Base-by-base conservation (phyloP, 2,888 invertebrate species). In the Gisinianus flammeolus region DNA sequence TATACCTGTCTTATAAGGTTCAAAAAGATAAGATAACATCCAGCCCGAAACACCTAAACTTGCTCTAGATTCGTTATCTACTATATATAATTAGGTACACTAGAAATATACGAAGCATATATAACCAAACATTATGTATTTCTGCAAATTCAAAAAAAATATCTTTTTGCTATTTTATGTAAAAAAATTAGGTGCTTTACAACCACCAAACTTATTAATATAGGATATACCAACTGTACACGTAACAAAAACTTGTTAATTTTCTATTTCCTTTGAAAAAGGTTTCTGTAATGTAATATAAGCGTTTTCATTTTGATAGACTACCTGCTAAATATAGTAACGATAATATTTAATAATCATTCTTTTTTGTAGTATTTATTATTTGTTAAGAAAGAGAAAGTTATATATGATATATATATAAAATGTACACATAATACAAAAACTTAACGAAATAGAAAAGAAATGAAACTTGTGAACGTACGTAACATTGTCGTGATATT, bases 131-230 rank as follows among this genome's bases (percentile, higher is more conserved):
- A 28, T 62, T 64, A 26, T 67, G 22, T 0, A 30, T 0, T 30
- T 79, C 79, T 33, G 77, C 77, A 52, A 52, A 81, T 28, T 76
- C 12, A 76, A 76, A 81, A 24, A 79, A n/a, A n/a, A n/a, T n/a
- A 73, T 26, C 33, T 0, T 26, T 72, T 76, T 35, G 79, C 81
- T 30, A 78, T 22, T 28, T n/a, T 33, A 56, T 78, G 62, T 16
- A 62, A 31, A n/a, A n/a, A n/a, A n/a, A 5, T 5, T 26, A 0
- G 22, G 16, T 1, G 78, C 76, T 24, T 54, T 28, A 22, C 71
- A 75, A 0, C 79, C 81, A 16, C 81, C 79, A 28, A 69, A 74
- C 31, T 54, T 76, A 67, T 81, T 81, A 0, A 81, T 62, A 24
- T 81, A 81, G 0, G 79, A 35, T 64, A 71, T 77, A 4, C 71